A percentile compares a stretch with the other conserved stretches of the same genome.
phyloP scores from a whole-genome alignment of 2,113 vertebrate genomes.

The Ptilonorhynchus violaceus region DNA sequence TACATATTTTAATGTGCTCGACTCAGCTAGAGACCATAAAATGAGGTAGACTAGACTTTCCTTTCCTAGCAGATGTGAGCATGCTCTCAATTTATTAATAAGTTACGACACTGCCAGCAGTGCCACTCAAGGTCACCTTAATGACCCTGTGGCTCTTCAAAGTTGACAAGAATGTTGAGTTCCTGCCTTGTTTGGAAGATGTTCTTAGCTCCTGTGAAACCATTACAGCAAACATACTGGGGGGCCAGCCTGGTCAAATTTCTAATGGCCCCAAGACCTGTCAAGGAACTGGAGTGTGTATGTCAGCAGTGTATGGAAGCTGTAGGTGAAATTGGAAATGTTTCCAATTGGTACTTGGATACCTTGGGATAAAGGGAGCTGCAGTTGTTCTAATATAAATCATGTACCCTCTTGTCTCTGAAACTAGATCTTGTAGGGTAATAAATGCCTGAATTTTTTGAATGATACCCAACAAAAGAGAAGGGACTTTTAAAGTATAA shows the following conservation, averaged over 20 bases:
- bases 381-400: neutral
- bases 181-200: neutral
- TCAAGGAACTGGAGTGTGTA: fast-evolving
- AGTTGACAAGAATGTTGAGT: fast-evolving
- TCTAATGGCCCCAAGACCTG: neutral
- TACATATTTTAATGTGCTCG: conserved; percentile 33
- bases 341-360: neutral
- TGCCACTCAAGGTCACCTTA: neutral
- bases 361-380: neutral
- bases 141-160: neutral
- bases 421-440: neutral
- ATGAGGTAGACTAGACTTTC: neutral
- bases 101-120: neutral
- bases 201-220: neutral
- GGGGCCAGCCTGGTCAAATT: neutral
- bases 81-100: conserved; percentile 53
- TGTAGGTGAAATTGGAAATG: neutral
- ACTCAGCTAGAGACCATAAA: neutral
- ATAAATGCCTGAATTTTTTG: neutral
- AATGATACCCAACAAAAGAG: neutral
- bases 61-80: neutral
- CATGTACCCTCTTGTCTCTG: neutral
- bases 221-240: neutral
- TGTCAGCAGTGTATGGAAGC: neutral
- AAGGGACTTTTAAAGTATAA: neutral